Conservation (phyloP, 2,113 vertebrate species). For the Anthoscopus minutus region DNA sequence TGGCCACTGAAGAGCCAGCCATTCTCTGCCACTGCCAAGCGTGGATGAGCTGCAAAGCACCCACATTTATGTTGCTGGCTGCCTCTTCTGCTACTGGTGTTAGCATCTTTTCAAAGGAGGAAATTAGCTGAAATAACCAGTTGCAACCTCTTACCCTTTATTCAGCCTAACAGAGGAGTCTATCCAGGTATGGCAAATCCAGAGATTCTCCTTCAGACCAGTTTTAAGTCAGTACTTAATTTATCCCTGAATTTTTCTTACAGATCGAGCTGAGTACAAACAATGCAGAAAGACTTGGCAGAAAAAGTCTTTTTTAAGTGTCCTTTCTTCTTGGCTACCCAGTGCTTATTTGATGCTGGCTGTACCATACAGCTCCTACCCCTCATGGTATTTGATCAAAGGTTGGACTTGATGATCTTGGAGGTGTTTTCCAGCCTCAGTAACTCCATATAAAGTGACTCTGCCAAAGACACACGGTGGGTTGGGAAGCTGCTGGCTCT, state of each 20-base stretch:
- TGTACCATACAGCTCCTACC: background rate
- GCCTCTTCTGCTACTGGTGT: background rate
- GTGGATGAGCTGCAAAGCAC: background rate
- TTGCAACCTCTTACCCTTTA: background rate
- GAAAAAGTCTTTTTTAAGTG: background rate
- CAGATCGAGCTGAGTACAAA: background rate
- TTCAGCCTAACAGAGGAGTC: background rate
- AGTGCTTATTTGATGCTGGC: background rate
- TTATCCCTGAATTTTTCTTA: background rate
- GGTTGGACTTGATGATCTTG: background rate
- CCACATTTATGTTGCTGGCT: background rate
- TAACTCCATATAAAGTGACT: background rate
- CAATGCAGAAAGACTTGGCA: background rate
- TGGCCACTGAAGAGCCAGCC: rapidly evolving
- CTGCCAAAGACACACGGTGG: background rate
- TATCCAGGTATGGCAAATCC: background rate
- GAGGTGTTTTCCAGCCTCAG: background rate
- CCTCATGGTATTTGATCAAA: background rate
- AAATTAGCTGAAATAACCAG: background rate
- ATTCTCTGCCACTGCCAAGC: background rate
- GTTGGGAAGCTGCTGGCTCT: background rate
- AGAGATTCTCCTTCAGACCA: background rate
- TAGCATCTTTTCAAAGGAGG: background rate
- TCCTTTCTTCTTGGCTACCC: background rate
- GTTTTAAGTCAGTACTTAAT: background rate